These are phyloP conservation scores for Sternarchorhynchus goeldii DNA, from an alignment of 2,797 vertebrate species.

Conservation along the genomic window DNA sequence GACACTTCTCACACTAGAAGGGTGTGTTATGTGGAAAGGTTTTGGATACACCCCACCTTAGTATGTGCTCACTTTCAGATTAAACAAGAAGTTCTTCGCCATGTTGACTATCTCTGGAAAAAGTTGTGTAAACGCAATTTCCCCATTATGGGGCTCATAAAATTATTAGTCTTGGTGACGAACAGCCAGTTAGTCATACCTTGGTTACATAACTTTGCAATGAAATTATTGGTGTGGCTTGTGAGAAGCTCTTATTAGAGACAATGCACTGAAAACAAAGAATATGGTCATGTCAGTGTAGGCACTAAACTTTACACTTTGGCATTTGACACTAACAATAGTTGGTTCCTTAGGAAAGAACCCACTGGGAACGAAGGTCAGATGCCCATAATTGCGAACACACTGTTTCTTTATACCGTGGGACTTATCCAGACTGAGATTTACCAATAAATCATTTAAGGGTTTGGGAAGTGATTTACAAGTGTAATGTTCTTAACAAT, in stretches of 20 bases:
- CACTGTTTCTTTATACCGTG: not conserved
- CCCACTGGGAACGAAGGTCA: not conserved
- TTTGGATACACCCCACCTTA: not conserved
- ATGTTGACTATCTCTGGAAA: not conserved
- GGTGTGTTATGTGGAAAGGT: too few species aligned
- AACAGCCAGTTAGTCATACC: not conserved
- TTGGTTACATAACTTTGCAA: constrained; percentile 19
- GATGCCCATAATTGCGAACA: not conserved
- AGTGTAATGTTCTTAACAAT: too few species aligned
- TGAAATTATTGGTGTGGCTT: constrained; percentile 3
- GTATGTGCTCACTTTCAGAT: not conserved
- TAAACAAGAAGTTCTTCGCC: not conserved
- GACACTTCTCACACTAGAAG: too few species aligned
- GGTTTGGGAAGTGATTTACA: not conserved
- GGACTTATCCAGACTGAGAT: not conserved
- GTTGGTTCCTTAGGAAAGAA: constrained; percentile 8
- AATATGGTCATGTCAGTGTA: constrained; percentile 11
- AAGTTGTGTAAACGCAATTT: not conserved
- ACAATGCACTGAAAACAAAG: constrained; percentile 19
- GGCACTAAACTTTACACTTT: constrained; percentile 1
- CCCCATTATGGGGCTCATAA: not conserved
- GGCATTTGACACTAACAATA: constrained; percentile 13
- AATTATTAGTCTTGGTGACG: not conserved
- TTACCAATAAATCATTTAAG: too few species aligned
- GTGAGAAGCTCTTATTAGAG: not conserved